Evolutionary conservation across 2,888 invertebrate genomes (phyloP).

Genomic region (Ophion ellenae): DNA sequence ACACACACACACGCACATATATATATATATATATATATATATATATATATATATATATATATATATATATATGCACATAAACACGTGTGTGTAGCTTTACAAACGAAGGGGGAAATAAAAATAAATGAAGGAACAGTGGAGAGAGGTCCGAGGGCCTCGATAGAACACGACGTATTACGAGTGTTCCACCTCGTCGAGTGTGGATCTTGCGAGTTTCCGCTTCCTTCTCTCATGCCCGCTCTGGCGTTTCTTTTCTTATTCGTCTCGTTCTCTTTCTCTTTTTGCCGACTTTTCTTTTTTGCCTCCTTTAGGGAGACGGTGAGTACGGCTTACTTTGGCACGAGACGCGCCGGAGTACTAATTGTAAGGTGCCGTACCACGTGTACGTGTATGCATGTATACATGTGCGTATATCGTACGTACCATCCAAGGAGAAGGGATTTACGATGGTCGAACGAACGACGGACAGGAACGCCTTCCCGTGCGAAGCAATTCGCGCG

Average conservation of each 20-base stretch:
- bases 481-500: slow-evolving; percentile 42
- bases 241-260: slow-evolving; percentile 25
- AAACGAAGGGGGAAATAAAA: slow-evolving; percentile 31
- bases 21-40: not conserved
- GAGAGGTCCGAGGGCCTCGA: slow-evolving; percentile 50
- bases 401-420: slow-evolving; percentile 25
- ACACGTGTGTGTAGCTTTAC: slow-evolving; percentile 3
- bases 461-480: slow-evolving; percentile 58
- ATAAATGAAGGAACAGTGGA: slow-evolving; percentile 41
- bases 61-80: not conserved
- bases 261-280: slow-evolving; percentile 26
- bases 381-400: slow-evolving; percentile 5
- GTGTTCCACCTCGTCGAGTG: slow-evolving; percentile 64
- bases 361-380: slow-evolving; percentile 62
- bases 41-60: slow-evolving; percentile 17
- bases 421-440: slow-evolving; percentile 53
- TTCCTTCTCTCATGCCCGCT: slow-evolving; percentile 42
- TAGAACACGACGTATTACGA: slow-evolving; percentile 67
- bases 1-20: too few relatives aligned
- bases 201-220: slow-evolving; percentile 54
- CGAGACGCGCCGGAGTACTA: slow-evolving; percentile 63
- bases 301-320: slow-evolving; percentile 36
- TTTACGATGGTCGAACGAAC: slow-evolving; percentile 61
- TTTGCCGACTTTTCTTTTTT: slow-evolving; percentile 5
- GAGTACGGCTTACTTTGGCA: slow-evolving; percentile 63